Evolutionary conservation across 2,888 invertebrate species (phyloP), one percentile per base, ranked within the genome.

Genomic region (Nymphalis polychloros): DNA sequence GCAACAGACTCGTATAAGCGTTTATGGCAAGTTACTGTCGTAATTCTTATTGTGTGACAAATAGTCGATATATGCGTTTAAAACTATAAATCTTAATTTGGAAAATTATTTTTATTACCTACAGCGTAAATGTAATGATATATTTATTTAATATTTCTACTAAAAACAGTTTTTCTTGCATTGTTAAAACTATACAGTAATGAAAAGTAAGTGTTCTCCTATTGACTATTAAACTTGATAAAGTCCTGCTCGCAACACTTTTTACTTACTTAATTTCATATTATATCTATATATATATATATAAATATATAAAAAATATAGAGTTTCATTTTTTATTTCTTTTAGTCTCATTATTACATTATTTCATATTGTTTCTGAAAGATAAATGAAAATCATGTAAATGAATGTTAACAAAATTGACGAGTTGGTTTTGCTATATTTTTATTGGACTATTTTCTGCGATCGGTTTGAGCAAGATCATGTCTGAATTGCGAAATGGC

Each of bases 401-500:
- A n/a, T 41, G 8, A 41, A 57, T 35, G 41, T 41, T 8, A 19
- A 41, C 57, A 27, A 63, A 46, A 16, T 48, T 50, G 35, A 53
- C 62, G 65, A 57, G 64, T 63, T 67, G 41, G 53, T 70, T 72
- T 63, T 73, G 41, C 61, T 59, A 62, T 61, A 70, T 68, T 80
- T 84, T 85, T 81, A 80, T 83, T 81, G 76, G 78, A 67, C 75
- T 78, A 80, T 84, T 88, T 84, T 80, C 84, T 79, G 84, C 86
- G 84, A 85, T 85, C 83, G 79, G 79, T 85, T 87, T 86, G 75
- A 81, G 85, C 82, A 85, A 88, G 80, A 85, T 79, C 81, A 86
- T 84, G 79, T 83, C 84, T 78, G 75, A 75, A 78, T 86, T 84
- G 80, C 76, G 81, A 84, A 84, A 86, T 75, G 71, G 74, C 68